These are phyloP conservation scores for Anthopleura sola DNA, from an alignment of 64 coral and sea anemone genomes.

Conservation along the genomic window DNA sequence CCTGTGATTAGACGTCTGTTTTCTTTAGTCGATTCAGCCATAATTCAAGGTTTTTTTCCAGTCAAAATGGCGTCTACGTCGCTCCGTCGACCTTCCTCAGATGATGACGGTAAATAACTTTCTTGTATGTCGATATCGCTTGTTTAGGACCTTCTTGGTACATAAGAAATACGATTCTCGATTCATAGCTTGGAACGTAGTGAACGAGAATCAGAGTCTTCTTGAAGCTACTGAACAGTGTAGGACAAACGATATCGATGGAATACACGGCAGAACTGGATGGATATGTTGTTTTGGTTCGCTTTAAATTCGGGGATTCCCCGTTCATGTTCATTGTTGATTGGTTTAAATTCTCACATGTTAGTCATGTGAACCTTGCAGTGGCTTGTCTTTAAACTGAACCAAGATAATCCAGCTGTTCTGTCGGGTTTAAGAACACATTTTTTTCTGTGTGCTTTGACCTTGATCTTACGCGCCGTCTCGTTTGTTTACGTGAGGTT, in stretches of 20 bases:
- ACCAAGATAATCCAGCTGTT: too few relatives aligned
- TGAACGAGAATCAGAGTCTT: not conserved
- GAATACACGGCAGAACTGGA: not conserved
- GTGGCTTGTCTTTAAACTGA: too few relatives aligned
- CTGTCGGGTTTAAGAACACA: too few relatives aligned
- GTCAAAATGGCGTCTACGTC: not conserved
- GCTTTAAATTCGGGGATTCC: not conserved
- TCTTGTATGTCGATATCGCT: conserved; percentile 7
- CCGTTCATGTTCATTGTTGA: not conserved
- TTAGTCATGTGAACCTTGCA: not conserved
- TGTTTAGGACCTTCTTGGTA: not conserved
- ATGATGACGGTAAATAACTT: not conserved
- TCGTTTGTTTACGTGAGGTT: too few relatives aligned
- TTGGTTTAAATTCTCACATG: not conserved
- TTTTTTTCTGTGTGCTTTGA: too few relatives aligned
- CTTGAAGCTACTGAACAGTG: not conserved
- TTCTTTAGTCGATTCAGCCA: not conserved
- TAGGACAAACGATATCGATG: not conserved
- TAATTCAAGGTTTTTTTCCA: not conserved
- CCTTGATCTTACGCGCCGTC: too few relatives aligned
- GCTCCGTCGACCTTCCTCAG: not conserved
- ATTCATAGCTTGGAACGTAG: not conserved
- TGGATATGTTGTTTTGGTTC: not conserved
- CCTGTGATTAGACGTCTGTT: not conserved
- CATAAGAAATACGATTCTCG: not conserved